Conservation (phyloP, 1,140 invertebrate species). For the Diprion similis region DNA sequence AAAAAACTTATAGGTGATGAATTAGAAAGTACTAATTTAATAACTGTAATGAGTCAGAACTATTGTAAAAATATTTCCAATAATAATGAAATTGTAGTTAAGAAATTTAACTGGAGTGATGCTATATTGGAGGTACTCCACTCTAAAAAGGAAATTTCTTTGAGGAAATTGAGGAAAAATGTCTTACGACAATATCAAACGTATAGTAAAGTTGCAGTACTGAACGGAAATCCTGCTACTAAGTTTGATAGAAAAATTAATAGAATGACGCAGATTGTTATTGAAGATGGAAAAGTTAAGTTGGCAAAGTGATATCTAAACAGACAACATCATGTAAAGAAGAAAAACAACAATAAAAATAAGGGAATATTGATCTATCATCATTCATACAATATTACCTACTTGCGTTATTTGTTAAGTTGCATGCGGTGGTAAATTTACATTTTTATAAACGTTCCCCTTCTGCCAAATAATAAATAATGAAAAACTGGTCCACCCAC, state of each 20-base stretch:
- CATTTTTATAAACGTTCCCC: too few species aligned
- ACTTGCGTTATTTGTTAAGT: too few species aligned
- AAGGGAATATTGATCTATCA: too few species aligned
- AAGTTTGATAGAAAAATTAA: constrained; percentile 57
- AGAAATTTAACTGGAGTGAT: constrained; percentile 52
- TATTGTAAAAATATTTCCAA: neutral
- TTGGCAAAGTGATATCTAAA: neutral
- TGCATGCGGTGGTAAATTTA: too few species aligned
- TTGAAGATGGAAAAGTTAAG: constrained; percentile 45
- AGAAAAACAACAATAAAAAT: neutral
- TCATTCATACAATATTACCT: too few species aligned
- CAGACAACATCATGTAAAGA: neutral
- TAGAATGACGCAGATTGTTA: constrained; percentile 44
- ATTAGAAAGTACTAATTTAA: constrained; percentile 24
- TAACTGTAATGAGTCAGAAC: constrained; percentile 16
- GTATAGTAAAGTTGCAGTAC: constrained; percentile 36
- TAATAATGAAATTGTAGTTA: constrained; percentile 18
- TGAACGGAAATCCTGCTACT: constrained; percentile 45
- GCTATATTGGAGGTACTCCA: constrained; percentile 51
- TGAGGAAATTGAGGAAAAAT: constrained; percentile 57
- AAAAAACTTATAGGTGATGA: constrained; percentile 24
- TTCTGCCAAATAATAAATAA: too few species aligned
- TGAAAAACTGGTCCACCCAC: too few species aligned
- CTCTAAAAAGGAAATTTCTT: constrained; percentile 50
- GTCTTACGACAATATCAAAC: constrained; percentile 48